These are phyloP conservation scores for Drosophila cognata DNA, from an alignment of 2,888 invertebrate genomes.

Conservation along the genomic window DNA sequence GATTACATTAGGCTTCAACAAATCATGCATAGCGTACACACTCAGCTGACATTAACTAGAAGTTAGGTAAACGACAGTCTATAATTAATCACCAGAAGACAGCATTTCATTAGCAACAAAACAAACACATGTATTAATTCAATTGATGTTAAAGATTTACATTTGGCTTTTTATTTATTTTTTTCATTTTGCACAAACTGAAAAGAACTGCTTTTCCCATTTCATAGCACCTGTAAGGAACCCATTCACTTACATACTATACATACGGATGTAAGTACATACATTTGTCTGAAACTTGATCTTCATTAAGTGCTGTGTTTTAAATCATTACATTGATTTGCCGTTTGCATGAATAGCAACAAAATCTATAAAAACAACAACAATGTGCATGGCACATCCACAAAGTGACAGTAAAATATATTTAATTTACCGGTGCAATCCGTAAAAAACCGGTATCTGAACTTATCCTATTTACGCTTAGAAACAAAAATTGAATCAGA, in stretches of 20 bases:
- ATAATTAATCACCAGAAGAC: not conserved
- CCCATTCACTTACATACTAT: not conserved
- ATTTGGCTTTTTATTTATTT: not conserved
- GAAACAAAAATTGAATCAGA: constrained; percentile 31
- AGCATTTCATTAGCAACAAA: not conserved
- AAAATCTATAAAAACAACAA: constrained; percentile 4
- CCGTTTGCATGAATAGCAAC: not conserved
- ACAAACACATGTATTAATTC: not conserved
- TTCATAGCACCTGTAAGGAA: not conserved
- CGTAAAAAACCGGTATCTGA: constrained; percentile 39
- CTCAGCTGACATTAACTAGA: not conserved
- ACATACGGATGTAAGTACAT: not conserved
- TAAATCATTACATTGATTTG: constrained; percentile 2
- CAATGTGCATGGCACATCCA: not conserved
- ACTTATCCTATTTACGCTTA: constrained; percentile 23
- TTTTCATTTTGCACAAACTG: not conserved
- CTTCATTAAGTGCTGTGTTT: not conserved
- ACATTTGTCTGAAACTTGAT: not conserved
- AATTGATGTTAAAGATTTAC: not conserved
- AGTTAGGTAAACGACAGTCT: not conserved
- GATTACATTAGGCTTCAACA: not conserved
- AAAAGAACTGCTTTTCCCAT: not conserved
- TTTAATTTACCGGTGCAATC: constrained; percentile 22
- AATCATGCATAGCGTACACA: not conserved
- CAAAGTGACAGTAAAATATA: constrained; percentile 11